phyloP scores from a whole-genome alignment of 2,888 invertebrate genomes.

The Thymelicus acteon region DNA sequence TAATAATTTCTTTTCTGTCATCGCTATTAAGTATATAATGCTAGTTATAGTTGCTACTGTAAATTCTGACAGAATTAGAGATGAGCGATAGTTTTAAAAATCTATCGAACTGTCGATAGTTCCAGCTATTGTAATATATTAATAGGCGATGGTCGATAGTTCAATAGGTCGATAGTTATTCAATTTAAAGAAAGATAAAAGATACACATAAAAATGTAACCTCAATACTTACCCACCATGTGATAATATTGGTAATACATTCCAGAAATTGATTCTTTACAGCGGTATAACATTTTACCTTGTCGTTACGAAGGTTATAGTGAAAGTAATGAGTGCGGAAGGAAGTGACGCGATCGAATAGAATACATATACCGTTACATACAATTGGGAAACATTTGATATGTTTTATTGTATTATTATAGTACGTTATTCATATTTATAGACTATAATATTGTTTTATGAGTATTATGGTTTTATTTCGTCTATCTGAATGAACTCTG shows the following conservation, averaged over 20 bases:
- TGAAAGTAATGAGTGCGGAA: conserved; percentile 29
- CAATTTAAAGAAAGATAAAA: too few relatives aligned
- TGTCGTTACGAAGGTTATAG: conserved; percentile 30
- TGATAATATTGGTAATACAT: conserved; percentile 31
- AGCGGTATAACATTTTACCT: conserved; percentile 31
- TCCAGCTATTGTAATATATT: too few relatives aligned
- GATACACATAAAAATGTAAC: not conserved
- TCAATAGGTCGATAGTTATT: too few relatives aligned
- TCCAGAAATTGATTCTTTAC: conserved; percentile 35
- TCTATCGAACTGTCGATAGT: too few relatives aligned
- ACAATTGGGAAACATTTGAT: not conserved
- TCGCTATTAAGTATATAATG: too few relatives aligned
- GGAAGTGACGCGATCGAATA: conserved; percentile 24
- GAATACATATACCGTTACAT: conserved; percentile 23
- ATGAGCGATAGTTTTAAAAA: too few relatives aligned
- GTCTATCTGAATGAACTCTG: too few relatives aligned
- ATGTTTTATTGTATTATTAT: conserved; percentile 20
- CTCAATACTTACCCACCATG: conserved; percentile 10
- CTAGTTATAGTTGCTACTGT: too few relatives aligned
- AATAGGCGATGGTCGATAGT: too few relatives aligned
- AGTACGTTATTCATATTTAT: not conserved
- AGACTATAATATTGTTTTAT: not conserved
- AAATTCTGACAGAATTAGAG: too few relatives aligned
- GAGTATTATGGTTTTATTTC: not conserved
- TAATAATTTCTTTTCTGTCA: too few relatives aligned